These are phyloP conservation scores for Okamejei kenojei DNA, from an alignment of 2,797 vertebrate species.

Conservation along the genomic window DNA sequence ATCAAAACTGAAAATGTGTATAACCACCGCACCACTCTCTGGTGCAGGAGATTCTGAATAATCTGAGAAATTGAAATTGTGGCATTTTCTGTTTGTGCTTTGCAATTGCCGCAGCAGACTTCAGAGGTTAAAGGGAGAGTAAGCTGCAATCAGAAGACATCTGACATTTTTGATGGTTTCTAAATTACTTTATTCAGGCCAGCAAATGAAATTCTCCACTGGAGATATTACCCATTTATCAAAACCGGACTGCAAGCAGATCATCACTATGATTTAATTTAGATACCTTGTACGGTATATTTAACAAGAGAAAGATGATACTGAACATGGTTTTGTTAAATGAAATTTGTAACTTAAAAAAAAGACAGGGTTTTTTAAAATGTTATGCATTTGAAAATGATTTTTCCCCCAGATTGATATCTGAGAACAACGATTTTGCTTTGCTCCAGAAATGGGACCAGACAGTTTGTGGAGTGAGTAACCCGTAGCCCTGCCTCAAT, in stretches of 20 bases:
- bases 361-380: neutral
- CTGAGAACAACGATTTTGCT: no score
- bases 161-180: slow-evolving; percentile 35
- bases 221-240: slow-evolving; percentile 38
- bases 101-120: neutral
- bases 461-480: no score
- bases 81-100: slow-evolving; percentile 7
- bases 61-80: slow-evolving; percentile 25
- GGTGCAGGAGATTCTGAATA: neutral
- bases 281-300: slow-evolving; percentile 14
- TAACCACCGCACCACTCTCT: neutral
- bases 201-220: slow-evolving; percentile 30
- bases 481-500: no score
- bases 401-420: no score
- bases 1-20: neutral
- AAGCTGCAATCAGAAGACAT: slow-evolving; percentile 1
- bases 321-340: neutral
- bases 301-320: slow-evolving; percentile 4
- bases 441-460: no score
- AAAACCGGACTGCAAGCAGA: slow-evolving; percentile 25
- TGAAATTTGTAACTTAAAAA: neutral
- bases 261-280: slow-evolving; percentile 24
- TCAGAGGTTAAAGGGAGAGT: slow-evolving; percentile 33
- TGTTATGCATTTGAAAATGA: no score
- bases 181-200: slow-evolving; percentile 34